phyloP scores from a whole-genome alignment of 2,113 vertebrate genomes.

The Pao palembangensis region DNA sequence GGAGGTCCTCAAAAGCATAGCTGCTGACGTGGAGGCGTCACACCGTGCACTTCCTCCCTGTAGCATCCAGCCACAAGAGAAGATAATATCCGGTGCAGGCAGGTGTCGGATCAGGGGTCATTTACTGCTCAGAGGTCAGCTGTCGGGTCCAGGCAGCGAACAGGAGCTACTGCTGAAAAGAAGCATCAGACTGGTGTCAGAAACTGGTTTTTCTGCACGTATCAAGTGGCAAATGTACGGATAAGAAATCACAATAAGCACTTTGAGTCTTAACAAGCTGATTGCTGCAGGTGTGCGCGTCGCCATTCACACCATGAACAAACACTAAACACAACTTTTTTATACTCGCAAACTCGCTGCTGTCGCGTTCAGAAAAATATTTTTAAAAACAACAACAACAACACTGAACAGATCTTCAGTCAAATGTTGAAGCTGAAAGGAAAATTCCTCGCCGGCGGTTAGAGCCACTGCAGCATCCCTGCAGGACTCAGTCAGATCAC shows the following conservation, averaged over 20 bases:
- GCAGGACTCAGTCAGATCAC: constrained; percentile 26
- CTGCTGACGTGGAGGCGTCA: constrained; percentile 71
- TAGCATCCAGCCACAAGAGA: constrained; percentile 2
- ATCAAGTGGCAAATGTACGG: neutral
- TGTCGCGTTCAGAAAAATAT: neutral
- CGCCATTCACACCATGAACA: neutral
- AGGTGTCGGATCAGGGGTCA: constrained; percentile 9
- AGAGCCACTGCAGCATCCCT: constrained; percentile 50
- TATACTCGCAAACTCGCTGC: neutral
- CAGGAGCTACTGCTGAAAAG: constrained; percentile 17
- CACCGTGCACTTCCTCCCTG: constrained; percentile 75
- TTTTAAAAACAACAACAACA: neutral
- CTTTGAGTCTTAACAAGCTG: neutral
- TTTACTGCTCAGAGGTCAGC: constrained; percentile 50
- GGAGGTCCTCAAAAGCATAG: constrained; percentile 67
- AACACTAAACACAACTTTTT: neutral
- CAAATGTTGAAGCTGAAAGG: constrained; percentile 14
- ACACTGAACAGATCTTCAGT: neutral
- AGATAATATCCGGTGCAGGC: constrained; percentile 3
- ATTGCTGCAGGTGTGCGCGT: constrained; percentile 27
- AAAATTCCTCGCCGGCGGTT: constrained; percentile 21
- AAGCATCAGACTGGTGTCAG: neutral
- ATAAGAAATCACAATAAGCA: neutral
- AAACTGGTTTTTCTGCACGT: neutral
- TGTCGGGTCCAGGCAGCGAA: constrained; percentile 46